phyloP scores from a whole-genome alignment of 2,113 vertebrate genomes.

The Gadus chalcogrammus region DNA sequence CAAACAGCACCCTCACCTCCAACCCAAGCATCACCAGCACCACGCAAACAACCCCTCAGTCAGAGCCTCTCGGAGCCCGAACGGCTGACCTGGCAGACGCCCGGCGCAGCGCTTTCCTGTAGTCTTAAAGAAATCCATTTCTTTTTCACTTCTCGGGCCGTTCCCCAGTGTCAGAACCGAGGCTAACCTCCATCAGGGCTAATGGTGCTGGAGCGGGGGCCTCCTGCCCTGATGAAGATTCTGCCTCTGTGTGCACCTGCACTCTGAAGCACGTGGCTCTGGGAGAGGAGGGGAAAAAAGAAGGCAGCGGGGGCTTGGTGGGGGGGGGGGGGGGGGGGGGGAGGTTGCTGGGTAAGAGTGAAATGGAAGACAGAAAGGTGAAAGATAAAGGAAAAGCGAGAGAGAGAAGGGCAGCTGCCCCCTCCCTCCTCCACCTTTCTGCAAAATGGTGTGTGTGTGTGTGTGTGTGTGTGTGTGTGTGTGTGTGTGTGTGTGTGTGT shows the following conservation, averaged over 20 bases:
- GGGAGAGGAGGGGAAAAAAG: slow-evolving; percentile 6
- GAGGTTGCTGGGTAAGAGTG: not conserved
- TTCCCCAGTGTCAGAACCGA: not conserved
- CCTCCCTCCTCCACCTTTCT: slow-evolving; percentile 32
- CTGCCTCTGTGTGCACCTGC: slow-evolving; percentile 47
- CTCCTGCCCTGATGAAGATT: slow-evolving; percentile 23
- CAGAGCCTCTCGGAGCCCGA: not conserved
- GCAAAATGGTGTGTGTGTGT: slow-evolving; percentile 59
- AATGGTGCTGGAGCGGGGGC: not conserved
- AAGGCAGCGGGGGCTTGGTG: not conserved
- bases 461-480: not conserved
- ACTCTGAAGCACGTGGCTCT: slow-evolving; percentile 21
- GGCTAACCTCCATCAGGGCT: not conserved
- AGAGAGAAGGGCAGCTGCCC: slow-evolving; percentile 34
- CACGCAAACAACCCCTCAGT: not conserved
- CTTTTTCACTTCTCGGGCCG: not conserved
- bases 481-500: slow-evolving; percentile 5
- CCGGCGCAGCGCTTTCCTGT: not conserved
- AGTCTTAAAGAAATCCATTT: not conserved
- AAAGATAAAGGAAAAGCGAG: slow-evolving; percentile 26
- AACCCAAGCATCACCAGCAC: not conserved
- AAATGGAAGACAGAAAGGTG: slow-evolving; percentile 26
- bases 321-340: not conserved
- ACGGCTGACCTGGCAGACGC: slow-evolving; percentile 13
- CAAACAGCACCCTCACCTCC: no score